phyloP scores from a whole-genome alignment of 2,113 vertebrate species.

The Leptobrachium ailaonicum region DNA sequence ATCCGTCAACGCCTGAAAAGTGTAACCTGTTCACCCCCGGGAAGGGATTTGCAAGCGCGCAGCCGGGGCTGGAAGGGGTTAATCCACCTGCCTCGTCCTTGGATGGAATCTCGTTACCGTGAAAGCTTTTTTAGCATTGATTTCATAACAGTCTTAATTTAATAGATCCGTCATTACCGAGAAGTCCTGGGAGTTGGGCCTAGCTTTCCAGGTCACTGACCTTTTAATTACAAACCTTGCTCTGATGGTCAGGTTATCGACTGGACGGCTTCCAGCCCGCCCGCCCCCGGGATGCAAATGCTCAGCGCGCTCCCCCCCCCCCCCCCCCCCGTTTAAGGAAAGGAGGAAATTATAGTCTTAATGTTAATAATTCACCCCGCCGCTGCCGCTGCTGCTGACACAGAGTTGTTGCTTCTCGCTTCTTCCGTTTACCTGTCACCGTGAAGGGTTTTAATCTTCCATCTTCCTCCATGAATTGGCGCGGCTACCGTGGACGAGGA shows the following conservation, averaged over 20 bases:
- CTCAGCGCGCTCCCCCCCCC: slow-evolving; percentile 60
- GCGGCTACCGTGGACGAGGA: too few species aligned
- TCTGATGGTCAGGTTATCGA: slow-evolving; percentile 83
- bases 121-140: slow-evolving; percentile 86
- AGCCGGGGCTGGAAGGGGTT: not conserved
- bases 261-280: slow-evolving; percentile 73
- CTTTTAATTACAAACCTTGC: slow-evolving; percentile 87
- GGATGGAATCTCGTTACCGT: slow-evolving; percentile 80
- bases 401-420: not conserved
- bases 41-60: not conserved
- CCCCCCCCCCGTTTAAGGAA: slow-evolving; percentile 59
- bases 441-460: not conserved
- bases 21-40: too few species aligned
- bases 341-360: slow-evolving; percentile 67
- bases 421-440: not conserved
- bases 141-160: slow-evolving; percentile 87
- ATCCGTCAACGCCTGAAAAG: too few species aligned
- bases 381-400: not conserved
- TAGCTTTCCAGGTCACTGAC: slow-evolving; percentile 81
- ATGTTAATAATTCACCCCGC: slow-evolving; percentile 9
- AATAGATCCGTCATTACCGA: slow-evolving; percentile 78
- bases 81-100: slow-evolving; percentile 72
- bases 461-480: too few species aligned
- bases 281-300: slow-evolving; percentile 67
- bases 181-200: slow-evolving; percentile 74